Evolutionary conservation across 2,888 invertebrate species (phyloP).

Genomic region (Automeris io): DNA sequence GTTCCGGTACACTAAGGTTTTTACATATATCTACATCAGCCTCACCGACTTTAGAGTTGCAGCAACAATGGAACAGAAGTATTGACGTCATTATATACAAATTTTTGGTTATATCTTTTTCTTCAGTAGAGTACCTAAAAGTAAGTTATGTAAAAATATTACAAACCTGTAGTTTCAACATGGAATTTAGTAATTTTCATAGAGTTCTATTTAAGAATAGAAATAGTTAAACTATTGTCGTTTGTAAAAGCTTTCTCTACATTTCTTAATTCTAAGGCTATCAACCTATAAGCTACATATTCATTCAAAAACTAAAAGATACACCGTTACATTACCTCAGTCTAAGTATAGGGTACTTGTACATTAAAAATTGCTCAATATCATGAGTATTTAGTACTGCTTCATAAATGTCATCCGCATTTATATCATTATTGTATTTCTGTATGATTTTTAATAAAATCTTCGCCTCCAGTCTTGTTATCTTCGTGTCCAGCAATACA

Average conservation of each 20-base stretch:
- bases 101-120: conserved; percentile 32
- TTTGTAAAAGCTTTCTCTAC: no score
- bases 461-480: conserved; percentile 19
- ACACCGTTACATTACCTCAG: no score
- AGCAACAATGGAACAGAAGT: conserved; percentile 46
- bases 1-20: conserved; percentile 30
- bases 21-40: conserved; percentile 43
- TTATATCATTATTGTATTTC: conserved; percentile 40
- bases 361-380: conserved; percentile 36
- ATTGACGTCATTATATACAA: conserved; percentile 39
- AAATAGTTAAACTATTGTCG: no score
- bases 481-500: conserved; percentile 17
- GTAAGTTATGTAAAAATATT: no score
- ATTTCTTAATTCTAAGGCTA: no score
- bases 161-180: no score
- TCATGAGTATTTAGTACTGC: conserved; percentile 30
- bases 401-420: conserved; percentile 26
- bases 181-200: no score
- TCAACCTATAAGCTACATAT: no score
- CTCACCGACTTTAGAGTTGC: conserved; percentile 29
- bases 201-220: no score
- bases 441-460: conserved; percentile 29
- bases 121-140: conserved; percentile 32
- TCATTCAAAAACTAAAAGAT: no score
- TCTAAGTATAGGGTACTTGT: conserved; percentile 45